Base-by-base conservation (phyloP, 1,140 invertebrate species). In the Pseudoatta argentina region DNA sequence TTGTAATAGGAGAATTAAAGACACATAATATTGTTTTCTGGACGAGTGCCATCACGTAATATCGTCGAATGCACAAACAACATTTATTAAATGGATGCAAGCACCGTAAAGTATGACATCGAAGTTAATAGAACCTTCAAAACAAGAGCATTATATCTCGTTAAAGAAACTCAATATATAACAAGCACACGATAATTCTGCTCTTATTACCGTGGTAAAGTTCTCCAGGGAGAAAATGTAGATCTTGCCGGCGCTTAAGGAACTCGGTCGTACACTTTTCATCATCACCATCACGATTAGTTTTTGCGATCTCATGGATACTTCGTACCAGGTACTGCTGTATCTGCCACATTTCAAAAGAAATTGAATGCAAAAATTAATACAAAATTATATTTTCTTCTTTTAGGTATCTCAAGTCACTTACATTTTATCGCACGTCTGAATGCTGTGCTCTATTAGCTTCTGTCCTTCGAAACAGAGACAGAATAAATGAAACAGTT, bases 401-500 rank as follows among this genome's bases (percentile, higher is more conserved):
- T 27, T 71, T 18, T 39, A 24, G 1, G 1, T 18, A 57, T 39
- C 5, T 59, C 30, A 51, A 51, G 3, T 57, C 55, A 21, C 75
- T 85, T 61, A 91, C 91, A 86, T 85, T 7, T 57, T 73, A 10
- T 69, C 24, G 67, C 69, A 48, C 7, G 81, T 57, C n/a, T 55
- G 51, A 30, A 64, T 27, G 59, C 89, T 89, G 12, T 91, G 86
- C 66, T 88, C 82, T 39, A 89, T 89, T 12, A 91, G 16, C 12
- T 79, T 86, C 57, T 91, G 88, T 18, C 91, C 86, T 18, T 85
- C 88, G 39, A 73, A 91, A 85, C 79, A 88, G 14, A 89, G 24
- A 27, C 51, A 83, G 18, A 91, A 91, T 51, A 91, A 67, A 63
- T 91, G 91, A 8, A 89, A 66, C 44, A 91, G 16, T 30, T 88